These are phyloP conservation scores for Anolis sagrei DNA, from an alignment of 2,113 vertebrate genomes.

Conservation along the genomic window DNA sequence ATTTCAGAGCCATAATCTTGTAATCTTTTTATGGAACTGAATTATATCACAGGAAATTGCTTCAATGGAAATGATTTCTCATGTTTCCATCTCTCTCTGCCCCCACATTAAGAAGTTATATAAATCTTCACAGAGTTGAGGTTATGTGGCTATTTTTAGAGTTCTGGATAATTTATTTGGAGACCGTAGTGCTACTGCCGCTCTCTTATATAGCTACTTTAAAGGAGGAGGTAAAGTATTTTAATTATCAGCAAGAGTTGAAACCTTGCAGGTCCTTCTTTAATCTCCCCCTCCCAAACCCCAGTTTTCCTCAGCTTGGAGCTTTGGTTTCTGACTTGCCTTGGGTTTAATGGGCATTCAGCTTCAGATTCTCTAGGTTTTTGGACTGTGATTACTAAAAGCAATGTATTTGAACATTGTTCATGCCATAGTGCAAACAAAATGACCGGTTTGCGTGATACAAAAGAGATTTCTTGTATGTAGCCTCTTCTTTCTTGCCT, in stretches of 20 bases:
- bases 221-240: conserved; percentile 39
- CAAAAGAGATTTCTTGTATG: background rate
- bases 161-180: conserved; percentile 56
- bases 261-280: background rate
- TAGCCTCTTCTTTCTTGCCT: too few relatives aligned
- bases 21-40: conserved; percentile 53
- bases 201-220: conserved; percentile 39
- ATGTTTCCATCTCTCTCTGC: conserved; percentile 56
- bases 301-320: background rate
- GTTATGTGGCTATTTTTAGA: conserved; percentile 37
- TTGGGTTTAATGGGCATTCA: background rate
- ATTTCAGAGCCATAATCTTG: conserved; percentile 57
- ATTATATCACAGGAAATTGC: conserved; percentile 57
- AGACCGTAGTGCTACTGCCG: conserved; percentile 44
- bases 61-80: conserved; percentile 61
- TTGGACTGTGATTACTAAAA: background rate
- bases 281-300: conserved; percentile 10
- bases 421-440: background rate
- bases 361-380: background rate
- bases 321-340: background rate
- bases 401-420: too few relatives aligned
- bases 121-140: conserved; percentile 49
- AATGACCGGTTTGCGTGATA: background rate
- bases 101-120: conserved; percentile 36
- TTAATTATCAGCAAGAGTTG: conserved; percentile 23